Evolutionary conservation across 1,140 invertebrate genomes (phyloP).

Genomic region (Danaus plexippus): DNA sequence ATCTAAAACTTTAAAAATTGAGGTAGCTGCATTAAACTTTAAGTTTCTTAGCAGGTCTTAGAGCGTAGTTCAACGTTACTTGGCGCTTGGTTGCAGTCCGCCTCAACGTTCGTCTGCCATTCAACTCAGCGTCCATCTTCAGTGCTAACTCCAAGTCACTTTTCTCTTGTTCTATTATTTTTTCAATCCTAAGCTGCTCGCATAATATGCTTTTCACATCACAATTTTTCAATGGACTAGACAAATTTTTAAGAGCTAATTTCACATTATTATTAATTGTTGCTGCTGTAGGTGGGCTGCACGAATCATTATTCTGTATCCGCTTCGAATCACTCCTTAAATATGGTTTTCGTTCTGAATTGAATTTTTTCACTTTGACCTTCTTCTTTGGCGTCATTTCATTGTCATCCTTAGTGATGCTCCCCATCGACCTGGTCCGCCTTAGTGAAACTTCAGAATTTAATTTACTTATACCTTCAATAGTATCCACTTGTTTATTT

Average conservation of each 20-base stretch:
- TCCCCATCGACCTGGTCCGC: conserved; percentile 61
- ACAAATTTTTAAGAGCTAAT: conserved; percentile 64
- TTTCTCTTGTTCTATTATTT: conserved; percentile 66
- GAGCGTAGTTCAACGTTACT: conserved; percentile 47
- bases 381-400: conserved; percentile 62
- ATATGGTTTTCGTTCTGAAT: conserved; percentile 54
- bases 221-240: conserved; percentile 65
- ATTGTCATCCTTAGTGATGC: conserved; percentile 55
- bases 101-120: conserved; percentile 44
- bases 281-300: conserved; percentile 38
- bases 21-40: conserved; percentile 45
- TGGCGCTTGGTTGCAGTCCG: conserved; percentile 54
- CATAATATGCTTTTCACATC: conserved; percentile 63
- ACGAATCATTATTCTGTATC: conserved; percentile 40
- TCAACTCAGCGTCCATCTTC: conserved; percentile 61
- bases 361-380: conserved; percentile 44
- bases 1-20: conserved; percentile 8
- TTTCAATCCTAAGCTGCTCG: conserved; percentile 64
- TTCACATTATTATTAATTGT: conserved; percentile 61
- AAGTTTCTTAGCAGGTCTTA: conserved; percentile 62
- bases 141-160: conserved; percentile 59
- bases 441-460: conserved; percentile 34
- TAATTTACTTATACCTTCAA: conserved; percentile 35
- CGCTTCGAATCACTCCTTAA: conserved; percentile 60
- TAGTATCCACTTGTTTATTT: conserved; percentile 29